A percentile compares a stretch with the other conserved stretches of the same genome.
These are phyloP conservation scores for Diarsia mendica DNA, from an alignment of 2,888 invertebrate genomes.

Conservation along the genomic window DNA sequence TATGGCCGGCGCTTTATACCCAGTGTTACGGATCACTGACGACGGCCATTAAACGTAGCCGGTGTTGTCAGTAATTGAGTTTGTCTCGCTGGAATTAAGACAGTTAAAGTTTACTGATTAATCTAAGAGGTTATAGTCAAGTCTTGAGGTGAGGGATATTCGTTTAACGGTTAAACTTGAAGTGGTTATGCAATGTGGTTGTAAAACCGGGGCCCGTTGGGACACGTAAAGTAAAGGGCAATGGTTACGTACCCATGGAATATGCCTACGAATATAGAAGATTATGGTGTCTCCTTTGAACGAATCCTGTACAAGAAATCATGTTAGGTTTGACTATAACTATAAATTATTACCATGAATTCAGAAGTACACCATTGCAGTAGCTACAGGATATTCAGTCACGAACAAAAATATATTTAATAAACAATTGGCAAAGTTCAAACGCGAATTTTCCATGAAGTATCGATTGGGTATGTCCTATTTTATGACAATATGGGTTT, in stretches of 20 bases:
- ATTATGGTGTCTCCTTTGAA: background rate
- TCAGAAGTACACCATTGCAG: background rate
- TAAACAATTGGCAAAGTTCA: no score
- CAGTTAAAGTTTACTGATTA: constrained; percentile 59
- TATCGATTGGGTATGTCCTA: no score
- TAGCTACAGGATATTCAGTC: no score
- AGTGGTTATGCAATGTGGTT: background rate
- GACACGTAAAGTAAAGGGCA: background rate
- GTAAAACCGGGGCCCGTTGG: background rate
- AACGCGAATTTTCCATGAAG: no score
- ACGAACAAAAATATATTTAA: no score
- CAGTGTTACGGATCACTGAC: constrained; percentile 37
- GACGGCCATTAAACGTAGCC: constrained; percentile 39
- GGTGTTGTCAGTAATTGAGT: constrained; percentile 54
- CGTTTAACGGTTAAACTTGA: constrained; percentile 11
- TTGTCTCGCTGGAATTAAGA: constrained; percentile 48
- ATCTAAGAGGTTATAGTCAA: constrained; percentile 41
- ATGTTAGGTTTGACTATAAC: background rate
- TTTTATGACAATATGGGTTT: no score
- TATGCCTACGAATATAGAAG: background rate
- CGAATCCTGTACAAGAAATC: background rate
- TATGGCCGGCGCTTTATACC: constrained; percentile 47
- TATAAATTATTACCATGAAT: background rate
- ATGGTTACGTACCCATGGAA: background rate
- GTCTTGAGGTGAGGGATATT: constrained; percentile 17